Evolutionary conservation across 2,797 vertebrate species (phyloP).

Genomic region (Chrysocyon brachyurus): DNA sequence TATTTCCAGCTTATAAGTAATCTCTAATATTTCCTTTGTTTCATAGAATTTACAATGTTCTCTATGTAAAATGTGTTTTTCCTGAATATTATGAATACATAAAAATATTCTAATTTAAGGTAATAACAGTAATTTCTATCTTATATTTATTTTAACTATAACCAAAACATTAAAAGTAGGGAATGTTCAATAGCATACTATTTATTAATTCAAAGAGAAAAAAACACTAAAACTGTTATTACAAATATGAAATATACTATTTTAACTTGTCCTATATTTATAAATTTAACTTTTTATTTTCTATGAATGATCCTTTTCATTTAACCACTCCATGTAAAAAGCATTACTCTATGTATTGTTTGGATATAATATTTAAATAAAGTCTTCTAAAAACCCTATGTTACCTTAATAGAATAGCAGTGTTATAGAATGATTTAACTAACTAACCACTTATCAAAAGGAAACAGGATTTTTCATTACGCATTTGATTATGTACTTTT

Average conservation of each 20-base stretch:
- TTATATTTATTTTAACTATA: not conserved
- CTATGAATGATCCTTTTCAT: slow-evolving; percentile 19
- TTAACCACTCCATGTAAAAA: not conserved
- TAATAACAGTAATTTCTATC: slow-evolving; percentile 33
- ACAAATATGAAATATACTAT: not conserved
- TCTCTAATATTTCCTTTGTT: slow-evolving; percentile 42
- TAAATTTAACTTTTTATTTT: slow-evolving; percentile 55
- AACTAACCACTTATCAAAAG: slow-evolving; percentile 2
- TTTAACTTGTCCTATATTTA: not conserved
- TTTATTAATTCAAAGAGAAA: slow-evolving; percentile 33
- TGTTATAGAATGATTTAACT: slow-evolving; percentile 48
- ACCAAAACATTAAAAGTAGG: slow-evolving; percentile 39
- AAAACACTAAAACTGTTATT: not conserved
- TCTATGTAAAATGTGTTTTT: slow-evolving; percentile 22
- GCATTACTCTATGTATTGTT: not conserved
- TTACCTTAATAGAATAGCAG: not conserved
- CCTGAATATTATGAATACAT: slow-evolving; percentile 53
- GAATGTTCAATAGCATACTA: not conserved
- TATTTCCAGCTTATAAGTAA: slow-evolving; percentile 34
- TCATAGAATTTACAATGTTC: not conserved
- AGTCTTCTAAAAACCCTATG: slow-evolving; percentile 18
- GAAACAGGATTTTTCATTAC: not conserved
- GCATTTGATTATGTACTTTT: not conserved
- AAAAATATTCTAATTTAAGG: slow-evolving; percentile 28
- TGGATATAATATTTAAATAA: slow-evolving; percentile 13